Base-by-base conservation (phyloP, 1,140 invertebrate genomes). In the Lepidotrigona ventralis region DNA sequence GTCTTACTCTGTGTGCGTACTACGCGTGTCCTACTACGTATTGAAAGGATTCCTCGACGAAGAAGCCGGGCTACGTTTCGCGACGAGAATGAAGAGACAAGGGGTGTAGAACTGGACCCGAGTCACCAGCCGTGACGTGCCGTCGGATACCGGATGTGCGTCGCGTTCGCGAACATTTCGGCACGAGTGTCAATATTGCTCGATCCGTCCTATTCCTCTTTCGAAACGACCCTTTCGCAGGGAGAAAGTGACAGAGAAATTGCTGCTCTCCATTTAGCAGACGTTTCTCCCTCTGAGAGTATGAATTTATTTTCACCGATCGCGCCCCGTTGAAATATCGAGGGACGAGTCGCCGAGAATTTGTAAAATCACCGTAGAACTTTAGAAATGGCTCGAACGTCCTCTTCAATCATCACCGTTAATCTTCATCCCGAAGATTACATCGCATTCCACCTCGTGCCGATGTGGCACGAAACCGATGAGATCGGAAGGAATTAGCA, bases 1-100 rank as follows among this genome's bases (percentile, higher is more conserved):
- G 33, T 15, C n/a, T n/a, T 76, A 63, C 81, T 46, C 81, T 46
- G 82, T 83, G 76, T 71, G 64, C 19, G 69, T 74, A 76, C 72
- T 70, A 76, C 72, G 79, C 79, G 80, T 69, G 87, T 1, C 17
- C 6, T 84, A 90, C 6, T 84, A 90, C 84, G 75, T 85, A 90
- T 90, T 83, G 89, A 90, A 90, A 89, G 85, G 89, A 90, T 90
- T 89, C 39, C 39, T 81, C 68, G 87, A 87, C 89, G 39, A 87
- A 90, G 89, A 87, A 88, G 78, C 70, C 85, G 46, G 15, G 23
- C 17, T 12, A 29, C 19, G 69, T 71, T n/a, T 76, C 81, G 21
- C 76, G 77, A 46, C 60, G 63, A 51, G 71, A 70, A 74, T 29
- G 75, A 63, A 69, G 78, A 83, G 19, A 46, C 63, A 54, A 15